Evolutionary conservation across 2,113 vertebrate species (phyloP).

Genomic region (Scytalopus superciliaris): DNA sequence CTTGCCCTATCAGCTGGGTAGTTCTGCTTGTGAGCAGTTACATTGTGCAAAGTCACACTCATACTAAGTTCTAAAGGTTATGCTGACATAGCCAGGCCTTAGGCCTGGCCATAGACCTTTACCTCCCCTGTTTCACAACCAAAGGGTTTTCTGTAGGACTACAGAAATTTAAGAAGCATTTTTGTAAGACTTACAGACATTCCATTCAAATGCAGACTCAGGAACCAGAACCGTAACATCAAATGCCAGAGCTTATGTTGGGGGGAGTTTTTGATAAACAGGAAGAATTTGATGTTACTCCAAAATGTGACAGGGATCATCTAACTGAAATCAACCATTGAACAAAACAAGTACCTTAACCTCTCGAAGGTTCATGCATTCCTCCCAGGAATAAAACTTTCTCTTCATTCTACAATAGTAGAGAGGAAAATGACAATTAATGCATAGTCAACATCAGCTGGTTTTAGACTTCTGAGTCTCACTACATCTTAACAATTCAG

Average conservation of each 20-base stretch:
- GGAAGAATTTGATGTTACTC: neutral
- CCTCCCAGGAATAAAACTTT: slow-evolving; percentile 98
- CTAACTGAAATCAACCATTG: neutral
- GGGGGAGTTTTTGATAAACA: neutral
- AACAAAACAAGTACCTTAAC: slow-evolving; percentile 84
- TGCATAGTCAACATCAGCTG: neutral
- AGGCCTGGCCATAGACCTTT: no score
- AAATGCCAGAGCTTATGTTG: neutral
- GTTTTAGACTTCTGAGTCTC: neutral
- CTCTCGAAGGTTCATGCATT: slow-evolving; percentile 96
- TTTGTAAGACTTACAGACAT: neutral
- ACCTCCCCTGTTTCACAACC: neutral
- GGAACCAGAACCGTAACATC: neutral
- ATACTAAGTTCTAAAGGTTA: no score
- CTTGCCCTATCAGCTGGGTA: no score
- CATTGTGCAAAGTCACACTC: no score
- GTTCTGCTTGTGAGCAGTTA: no score
- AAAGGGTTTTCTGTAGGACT: neutral
- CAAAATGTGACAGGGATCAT: accelerated
- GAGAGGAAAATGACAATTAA: slow-evolving; percentile 20
- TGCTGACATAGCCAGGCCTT: no score
- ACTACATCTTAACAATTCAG: neutral
- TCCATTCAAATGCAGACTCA: neutral
- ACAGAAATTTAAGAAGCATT: neutral
- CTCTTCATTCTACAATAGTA: slow-evolving; percentile 89